Evolutionary conservation across 2,888 invertebrate species (phyloP), one percentile per base, ranked within the genome.

Genomic region (Alcis repandata): DNA sequence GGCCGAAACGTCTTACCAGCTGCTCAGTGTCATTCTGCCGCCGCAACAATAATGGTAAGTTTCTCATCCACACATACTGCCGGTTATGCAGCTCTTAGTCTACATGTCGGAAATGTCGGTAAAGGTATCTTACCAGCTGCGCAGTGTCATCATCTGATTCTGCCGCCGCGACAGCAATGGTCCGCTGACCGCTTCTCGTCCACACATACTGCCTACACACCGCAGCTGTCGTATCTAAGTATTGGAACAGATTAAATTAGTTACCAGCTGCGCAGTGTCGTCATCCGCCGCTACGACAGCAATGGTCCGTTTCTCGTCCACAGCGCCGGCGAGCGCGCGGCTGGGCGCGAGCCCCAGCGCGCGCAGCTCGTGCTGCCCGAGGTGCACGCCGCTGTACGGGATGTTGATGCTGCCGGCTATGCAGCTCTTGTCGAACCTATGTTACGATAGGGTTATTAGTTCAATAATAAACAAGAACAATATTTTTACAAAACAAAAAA

Each of bases 371-470:
- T 94, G 94, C 69, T 95, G 95, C 0, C 95, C 95, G 56, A 97
- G 92, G 68, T 95, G 95, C 0, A 98, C 96, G 17, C 96, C 96
- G 49, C 96, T 96, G 88, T 97, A 97, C 2, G 98, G 98, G 80
- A 99, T 96, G 89, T 98, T 98, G 57, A 98, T 95, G 85, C 98
- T 98, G 54, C 95, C 96, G 13, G 95, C 95, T 59, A 98, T 95
- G 68, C 96, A 95, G 59, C 97, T 97, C 75, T 97, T 95, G 67
- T 96, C 95, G 85, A 95, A 98, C 78, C 97, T 97, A 74, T 1
- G 11, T 43, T 19, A 3, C 19, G 2, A 19, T 10, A 19, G n/a
- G 2, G 8, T 17, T 38, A 33, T 11, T 11, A 13, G 11, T n/a
- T n/a, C n/a, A 36, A 36, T 36, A 36, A 8, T 6, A 36, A 36